phyloP scores from a whole-genome alignment of 2,797 vertebrate genomes.

The Chaunax sp. region DNA sequence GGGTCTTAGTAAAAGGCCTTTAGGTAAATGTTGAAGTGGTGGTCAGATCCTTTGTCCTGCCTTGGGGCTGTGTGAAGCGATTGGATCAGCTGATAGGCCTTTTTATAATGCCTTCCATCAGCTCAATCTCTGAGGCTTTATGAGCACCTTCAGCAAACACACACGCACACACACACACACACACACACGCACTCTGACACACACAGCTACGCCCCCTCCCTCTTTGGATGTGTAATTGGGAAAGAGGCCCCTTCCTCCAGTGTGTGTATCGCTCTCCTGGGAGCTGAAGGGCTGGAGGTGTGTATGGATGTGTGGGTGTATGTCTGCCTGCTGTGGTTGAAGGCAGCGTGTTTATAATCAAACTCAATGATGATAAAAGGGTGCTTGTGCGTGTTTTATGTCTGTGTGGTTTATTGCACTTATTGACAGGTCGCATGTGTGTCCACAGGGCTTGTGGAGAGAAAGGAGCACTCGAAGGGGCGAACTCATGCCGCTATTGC shows the following conservation, averaged over 20 bases:
- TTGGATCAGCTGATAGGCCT: constrained; percentile 70
- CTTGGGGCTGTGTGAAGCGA: constrained; percentile 60
- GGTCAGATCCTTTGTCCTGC: constrained; percentile 75
- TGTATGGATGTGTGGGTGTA: constrained; percentile 39
- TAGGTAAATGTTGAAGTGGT: constrained; percentile 72
- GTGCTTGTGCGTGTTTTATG: constrained; percentile 62
- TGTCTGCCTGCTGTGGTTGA: constrained; percentile 56
- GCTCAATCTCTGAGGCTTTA: constrained; percentile 75
- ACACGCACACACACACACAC: constrained; percentile 48
- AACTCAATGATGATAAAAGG: constrained; percentile 68
- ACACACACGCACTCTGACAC: constrained; percentile 17
- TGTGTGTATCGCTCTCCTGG: constrained; percentile 70
- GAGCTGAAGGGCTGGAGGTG: constrained; percentile 50
- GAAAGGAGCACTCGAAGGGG: constrained; percentile 26
- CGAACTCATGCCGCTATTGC: constrained; percentile 24
- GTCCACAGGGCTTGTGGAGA: constrained; percentile 37
- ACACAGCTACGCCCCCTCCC: constrained; percentile 26
- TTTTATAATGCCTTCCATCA: constrained; percentile 75
- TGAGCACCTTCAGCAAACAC: constrained; percentile 73
- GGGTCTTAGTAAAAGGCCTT: constrained; percentile 54
- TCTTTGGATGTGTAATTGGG: constrained; percentile 68
- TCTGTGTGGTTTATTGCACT: constrained; percentile 59
- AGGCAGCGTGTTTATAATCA: constrained; percentile 73
- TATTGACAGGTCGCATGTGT: constrained; percentile 49
- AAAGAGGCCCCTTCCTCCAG: constrained; percentile 67